Conservation (phyloP, 2,797 vertebrate species). For the Anomalospiza imberbis region DNA sequence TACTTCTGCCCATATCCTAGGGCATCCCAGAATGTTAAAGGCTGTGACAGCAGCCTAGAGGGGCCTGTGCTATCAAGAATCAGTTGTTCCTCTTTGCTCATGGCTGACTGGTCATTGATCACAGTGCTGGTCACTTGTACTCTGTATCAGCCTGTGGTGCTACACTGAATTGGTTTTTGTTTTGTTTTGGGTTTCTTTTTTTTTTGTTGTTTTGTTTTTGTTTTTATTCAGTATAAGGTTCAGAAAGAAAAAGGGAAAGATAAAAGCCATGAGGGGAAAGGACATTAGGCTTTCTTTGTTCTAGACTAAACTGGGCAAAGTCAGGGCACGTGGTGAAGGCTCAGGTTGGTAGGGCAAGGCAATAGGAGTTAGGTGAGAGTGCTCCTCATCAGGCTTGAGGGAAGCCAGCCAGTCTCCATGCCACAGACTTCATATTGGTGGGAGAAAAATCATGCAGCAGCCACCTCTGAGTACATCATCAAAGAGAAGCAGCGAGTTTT, state of each 20-base stretch:
- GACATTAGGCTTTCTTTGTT: background rate
- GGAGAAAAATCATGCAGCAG: background rate
- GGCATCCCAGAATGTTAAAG: background rate
- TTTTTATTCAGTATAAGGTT: background rate
- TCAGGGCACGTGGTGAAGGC: background rate
- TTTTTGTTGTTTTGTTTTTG: background rate
- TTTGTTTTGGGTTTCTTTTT: background rate
- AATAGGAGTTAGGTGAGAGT: background rate
- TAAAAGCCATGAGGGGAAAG: background rate
- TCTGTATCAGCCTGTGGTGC: background rate
- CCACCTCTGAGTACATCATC: background rate
- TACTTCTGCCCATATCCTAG: background rate
- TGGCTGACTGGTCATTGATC: background rate
- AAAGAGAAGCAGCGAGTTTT: background rate
- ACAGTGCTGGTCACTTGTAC: background rate
- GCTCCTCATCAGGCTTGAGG: background rate
- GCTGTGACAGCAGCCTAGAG: slow-evolving; percentile 31
- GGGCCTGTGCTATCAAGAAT: background rate
- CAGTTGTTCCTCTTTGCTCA: background rate
- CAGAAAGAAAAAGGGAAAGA: background rate
- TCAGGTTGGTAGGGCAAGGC: background rate
- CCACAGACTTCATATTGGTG: background rate
- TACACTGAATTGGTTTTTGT: background rate
- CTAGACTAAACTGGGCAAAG: background rate
- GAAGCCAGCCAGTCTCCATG: background rate